phyloP scores from a whole-genome alignment of 2,888 invertebrate genomes.

The Teleogryllus oceanicus region DNA sequence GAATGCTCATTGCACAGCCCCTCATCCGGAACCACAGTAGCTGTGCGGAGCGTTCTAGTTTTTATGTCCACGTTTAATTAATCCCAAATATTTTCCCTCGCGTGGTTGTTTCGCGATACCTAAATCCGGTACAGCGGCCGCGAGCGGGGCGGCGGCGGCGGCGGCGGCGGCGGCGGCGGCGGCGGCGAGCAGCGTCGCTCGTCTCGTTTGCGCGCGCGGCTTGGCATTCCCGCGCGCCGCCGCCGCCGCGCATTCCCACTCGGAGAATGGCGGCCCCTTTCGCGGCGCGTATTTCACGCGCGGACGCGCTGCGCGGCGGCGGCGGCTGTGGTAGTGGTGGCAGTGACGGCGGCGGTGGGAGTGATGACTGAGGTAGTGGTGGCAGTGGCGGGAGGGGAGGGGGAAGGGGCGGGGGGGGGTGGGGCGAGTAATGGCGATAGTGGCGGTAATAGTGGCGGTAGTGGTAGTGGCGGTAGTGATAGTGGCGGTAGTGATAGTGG shows the following conservation, averaged over 20 bases:
- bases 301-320: not conserved
- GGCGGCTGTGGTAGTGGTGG: not conserved
- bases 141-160: too few species aligned
- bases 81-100: too few species aligned
- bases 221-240: not conserved
- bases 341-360: not conserved
- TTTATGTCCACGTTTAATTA: too few species aligned
- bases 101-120: too few species aligned
- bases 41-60: too few species aligned
- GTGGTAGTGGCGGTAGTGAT: conserved; percentile 20
- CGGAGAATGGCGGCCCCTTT: conserved; percentile 2
- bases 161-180: too few species aligned
- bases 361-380: not conserved
- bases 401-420: not conserved
- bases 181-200: too few species aligned
- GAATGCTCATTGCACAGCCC: too few species aligned
- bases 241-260: not conserved
- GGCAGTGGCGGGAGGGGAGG: not conserved
- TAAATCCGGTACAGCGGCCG: too few species aligned
- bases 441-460: conserved; percentile 4
- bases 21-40: too few species aligned
- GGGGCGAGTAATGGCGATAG: not conserved
- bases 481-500: too few species aligned
- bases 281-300: conserved; percentile 7
- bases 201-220: too few species aligned